Evolutionary conservation across 2,113 vertebrate genomes (phyloP).

Genomic region (Microcebus lehilahytsara): DNA sequence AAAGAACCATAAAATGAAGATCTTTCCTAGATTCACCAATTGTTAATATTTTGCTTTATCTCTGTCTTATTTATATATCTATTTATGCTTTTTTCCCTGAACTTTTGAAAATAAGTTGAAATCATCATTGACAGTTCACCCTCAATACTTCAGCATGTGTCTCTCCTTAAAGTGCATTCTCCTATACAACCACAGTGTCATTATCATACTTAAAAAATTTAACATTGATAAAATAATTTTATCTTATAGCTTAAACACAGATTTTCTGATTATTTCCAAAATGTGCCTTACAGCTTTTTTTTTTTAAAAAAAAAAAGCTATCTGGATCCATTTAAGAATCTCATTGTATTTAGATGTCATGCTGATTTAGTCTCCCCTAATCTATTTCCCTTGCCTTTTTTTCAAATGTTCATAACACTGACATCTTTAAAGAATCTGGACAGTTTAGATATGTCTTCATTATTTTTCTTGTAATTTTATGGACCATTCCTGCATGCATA

Average conservation of each 20-base stretch:
- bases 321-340: background rate
- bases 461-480: background rate
- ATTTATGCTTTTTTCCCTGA: background rate
- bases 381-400: background rate
- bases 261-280: background rate
- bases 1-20: background rate
- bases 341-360: background rate
- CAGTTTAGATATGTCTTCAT: background rate
- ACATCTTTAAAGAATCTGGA: background rate
- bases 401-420: background rate
- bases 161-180: background rate
- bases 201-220: background rate
- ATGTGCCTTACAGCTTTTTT: background rate
- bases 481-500: background rate
- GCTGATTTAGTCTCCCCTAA: background rate
- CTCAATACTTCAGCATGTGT: background rate
- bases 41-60: conserved; percentile 1
- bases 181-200: background rate
- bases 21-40: background rate
- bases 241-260: background rate
- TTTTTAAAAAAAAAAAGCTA: background rate
- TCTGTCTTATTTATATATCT: background rate
- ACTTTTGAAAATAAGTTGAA: background rate
- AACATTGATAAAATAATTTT: background rate
- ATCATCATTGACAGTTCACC: background rate